Evolutionary conservation across 2,888 invertebrate species (phyloP), one percentile per base, ranked within the genome.

Genomic region (Dolichomitus sp.): DNA sequence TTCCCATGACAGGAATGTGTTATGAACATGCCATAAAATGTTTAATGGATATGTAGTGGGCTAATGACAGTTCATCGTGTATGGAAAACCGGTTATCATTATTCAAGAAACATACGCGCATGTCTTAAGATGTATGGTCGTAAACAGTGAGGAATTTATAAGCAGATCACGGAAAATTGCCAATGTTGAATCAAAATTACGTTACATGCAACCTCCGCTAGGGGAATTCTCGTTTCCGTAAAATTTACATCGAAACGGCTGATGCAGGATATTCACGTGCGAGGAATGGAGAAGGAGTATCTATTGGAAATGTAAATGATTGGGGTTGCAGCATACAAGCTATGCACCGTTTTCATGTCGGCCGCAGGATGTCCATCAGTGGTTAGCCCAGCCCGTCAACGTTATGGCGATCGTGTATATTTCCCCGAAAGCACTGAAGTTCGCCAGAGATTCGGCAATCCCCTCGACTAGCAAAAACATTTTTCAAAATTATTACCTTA

Each of bases 121-220:
- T 57, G 2, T 14, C 12, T 12, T 6, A 27, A 57, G 17, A 5
- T 1, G 57, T 9, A 54, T 59, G 40, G n/a, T 19, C 12, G 42
- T 23, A 33, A 54, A 80, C 0, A 33, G 1, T 65, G 59, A 50
- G 12, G 33, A 70, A 70, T 57, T 37, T 40, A 66, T 59, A 59
- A 48, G 17, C 40, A 14, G 23, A 45, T 17, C 37, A 9, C 37
- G 17, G 52, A 17, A 27, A 52, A 57, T 57, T 27, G 33, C 50
- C 59, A 57, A 65, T 72, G 65, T 76, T 50, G 40, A 65, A 45
- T 66, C 40, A 57, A 52, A 72, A 57, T 81, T 81, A 50, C 75
- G 59, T 72, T 48, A 37, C 12, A 17, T 14, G 76, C 40, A 19
- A 72, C 12, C 37, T 65, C 65, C 59, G 33, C 19, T 57, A 59